Evolutionary conservation across 2,113 vertebrate genomes (phyloP).

Genomic region (Trinectes maculatus): DNA sequence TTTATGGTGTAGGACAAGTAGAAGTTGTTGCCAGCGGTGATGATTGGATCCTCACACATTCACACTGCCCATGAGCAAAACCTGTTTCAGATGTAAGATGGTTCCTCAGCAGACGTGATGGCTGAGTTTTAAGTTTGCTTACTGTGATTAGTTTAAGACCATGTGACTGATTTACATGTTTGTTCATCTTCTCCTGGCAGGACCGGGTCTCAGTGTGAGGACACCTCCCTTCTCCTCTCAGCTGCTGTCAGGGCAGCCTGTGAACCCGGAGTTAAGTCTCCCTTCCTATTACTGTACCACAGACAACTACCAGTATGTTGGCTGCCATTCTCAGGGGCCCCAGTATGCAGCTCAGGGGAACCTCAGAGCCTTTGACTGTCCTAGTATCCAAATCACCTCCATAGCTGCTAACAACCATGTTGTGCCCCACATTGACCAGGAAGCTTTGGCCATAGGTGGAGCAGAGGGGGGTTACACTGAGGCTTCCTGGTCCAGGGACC

Average conservation of each 20-base stretch:
- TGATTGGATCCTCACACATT: too few species aligned
- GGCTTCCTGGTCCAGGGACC: conserved; percentile 80
- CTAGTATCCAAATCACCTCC: conserved; percentile 97
- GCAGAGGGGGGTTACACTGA: conserved; percentile 56
- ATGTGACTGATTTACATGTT: conserved; percentile 43
- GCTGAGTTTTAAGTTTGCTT: too few species aligned
- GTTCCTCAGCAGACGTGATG: too few species aligned
- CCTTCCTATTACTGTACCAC: conserved; percentile 78
- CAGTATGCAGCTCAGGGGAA: conserved; percentile 84
- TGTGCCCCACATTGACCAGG: conserved; percentile 45
- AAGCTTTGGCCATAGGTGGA: conserved; percentile 17
- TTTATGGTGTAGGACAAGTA: too few species aligned
- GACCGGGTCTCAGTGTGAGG: conserved; percentile 87
- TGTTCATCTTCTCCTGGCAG: conserved; percentile 67
- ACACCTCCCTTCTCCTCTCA: conserved; percentile 82
- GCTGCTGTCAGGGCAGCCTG: conserved; percentile 82
- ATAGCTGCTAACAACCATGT: conserved; percentile 78
- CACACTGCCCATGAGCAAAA: too few species aligned
- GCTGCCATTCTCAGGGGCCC: conserved; percentile 79
- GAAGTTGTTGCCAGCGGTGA: too few species aligned
- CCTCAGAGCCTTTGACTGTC: conserved; percentile 91
- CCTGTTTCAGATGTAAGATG: too few species aligned
- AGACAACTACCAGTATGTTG: conserved; percentile 79
- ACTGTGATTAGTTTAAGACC: too few species aligned
- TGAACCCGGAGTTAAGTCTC: conserved; percentile 83